Evolutionary conservation across 2,113 vertebrate genomes (phyloP).

Genomic region (Ginglymostoma cirratum): DNA sequence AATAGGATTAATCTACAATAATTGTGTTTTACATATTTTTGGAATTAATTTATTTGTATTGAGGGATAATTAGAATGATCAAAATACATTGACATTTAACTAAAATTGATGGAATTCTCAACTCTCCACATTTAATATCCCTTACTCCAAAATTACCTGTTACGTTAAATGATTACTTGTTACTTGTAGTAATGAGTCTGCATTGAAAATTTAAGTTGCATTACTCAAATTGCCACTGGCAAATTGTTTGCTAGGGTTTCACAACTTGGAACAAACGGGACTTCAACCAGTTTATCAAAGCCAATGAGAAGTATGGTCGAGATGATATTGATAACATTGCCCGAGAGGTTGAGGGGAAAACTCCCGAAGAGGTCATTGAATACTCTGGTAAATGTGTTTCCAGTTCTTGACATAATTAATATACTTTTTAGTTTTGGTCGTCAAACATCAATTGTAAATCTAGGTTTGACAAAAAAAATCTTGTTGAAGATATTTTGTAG

Average conservation of each 20-base stretch:
- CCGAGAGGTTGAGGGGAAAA: slow-evolving; percentile 78
- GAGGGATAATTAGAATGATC: not conserved
- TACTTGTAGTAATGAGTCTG: not conserved
- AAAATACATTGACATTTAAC: not conserved
- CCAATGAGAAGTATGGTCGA: slow-evolving; percentile 80
- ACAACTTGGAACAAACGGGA: slow-evolving; percentile 85
- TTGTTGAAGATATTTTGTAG: not conserved
- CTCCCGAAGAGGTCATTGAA: slow-evolving; percentile 78
- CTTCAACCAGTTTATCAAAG: slow-evolving; percentile 87
- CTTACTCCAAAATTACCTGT: not conserved
- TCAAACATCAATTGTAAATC: not conserved
- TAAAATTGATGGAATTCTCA: not conserved
- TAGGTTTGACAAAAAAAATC: not conserved
- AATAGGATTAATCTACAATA: not conserved
- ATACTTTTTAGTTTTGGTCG: not conserved
- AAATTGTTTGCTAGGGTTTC: slow-evolving; percentile 62
- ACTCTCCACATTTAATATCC: not conserved
- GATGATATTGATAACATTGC: slow-evolving; percentile 83
- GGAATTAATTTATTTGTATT: not conserved
- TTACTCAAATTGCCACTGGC: not conserved
- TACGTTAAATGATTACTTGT: not conserved
- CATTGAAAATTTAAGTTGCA: not conserved
- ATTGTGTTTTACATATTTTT: not conserved
- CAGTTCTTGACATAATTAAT: not conserved
- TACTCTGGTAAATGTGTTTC: slow-evolving; percentile 64